Evolutionary conservation across 2,888 invertebrate species (phyloP).

Genomic region (Julus scandinavius): DNA sequence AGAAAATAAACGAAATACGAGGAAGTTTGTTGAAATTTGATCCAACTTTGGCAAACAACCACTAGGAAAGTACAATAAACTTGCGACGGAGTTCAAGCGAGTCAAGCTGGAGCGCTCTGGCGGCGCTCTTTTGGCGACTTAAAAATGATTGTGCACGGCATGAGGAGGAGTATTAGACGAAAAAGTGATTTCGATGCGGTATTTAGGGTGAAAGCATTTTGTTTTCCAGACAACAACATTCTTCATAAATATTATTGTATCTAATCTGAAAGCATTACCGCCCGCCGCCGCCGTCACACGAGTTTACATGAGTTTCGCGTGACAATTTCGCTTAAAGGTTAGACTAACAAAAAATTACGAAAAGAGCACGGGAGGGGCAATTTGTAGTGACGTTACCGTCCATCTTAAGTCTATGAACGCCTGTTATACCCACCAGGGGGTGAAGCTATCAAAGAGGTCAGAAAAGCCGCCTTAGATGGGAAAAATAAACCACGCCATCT

Average conservation of each 20-base stretch:
- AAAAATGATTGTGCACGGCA: neutral
- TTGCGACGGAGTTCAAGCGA: neutral
- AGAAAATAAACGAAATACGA: slow-evolving; percentile 11
- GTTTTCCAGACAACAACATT: slow-evolving; percentile 33
- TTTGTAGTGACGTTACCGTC: too few relatives aligned
- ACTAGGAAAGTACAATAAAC: slow-evolving; percentile 25
- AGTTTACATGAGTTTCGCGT: slow-evolving; percentile 10
- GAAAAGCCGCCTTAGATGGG: too few relatives aligned
- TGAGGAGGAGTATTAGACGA: neutral
- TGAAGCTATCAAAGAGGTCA: neutral
- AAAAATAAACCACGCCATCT: neutral
- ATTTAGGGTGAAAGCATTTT: slow-evolving; percentile 33
- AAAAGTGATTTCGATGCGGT: neutral
- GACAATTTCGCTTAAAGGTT: slow-evolving; percentile 7
- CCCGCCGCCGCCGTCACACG: neutral
- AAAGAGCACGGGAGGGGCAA: neutral
- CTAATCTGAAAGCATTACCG: slow-evolving; percentile 33
- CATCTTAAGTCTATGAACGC: neutral
- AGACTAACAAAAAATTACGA: neutral
- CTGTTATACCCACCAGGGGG: neutral
- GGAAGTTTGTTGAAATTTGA: slow-evolving; percentile 15
- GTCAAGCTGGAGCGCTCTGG: neutral
- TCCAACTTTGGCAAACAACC: slow-evolving; percentile 27
- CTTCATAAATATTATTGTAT: slow-evolving; percentile 33
- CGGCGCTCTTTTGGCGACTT: neutral